phyloP scores from a whole-genome alignment of 2,888 invertebrate genomes.

The Tuta absoluta region DNA sequence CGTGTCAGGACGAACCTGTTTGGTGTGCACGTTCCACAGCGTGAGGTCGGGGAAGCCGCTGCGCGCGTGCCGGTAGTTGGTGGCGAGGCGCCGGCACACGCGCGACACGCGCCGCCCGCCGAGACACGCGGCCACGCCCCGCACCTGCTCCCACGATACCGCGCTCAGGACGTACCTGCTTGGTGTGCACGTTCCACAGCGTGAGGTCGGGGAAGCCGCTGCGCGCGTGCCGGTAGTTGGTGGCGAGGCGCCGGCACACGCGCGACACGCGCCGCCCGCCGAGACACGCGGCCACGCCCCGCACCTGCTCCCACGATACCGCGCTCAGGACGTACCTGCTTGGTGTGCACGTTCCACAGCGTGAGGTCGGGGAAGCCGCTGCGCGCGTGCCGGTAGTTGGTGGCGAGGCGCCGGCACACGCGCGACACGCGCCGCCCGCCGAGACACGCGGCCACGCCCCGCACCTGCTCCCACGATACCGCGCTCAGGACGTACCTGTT shows the following conservation, averaged over 20 bases:
- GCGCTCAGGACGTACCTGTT: constrained; percentile 81
- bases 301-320: constrained; percentile 48
- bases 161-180: too few species aligned
- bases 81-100: constrained; percentile 82
- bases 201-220: constrained; percentile 93
- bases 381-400: constrained; percentile 81
- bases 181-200: constrained; percentile 88
- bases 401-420: constrained; percentile 82
- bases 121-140: constrained; percentile 77
- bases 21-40: constrained; percentile 84
- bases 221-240: constrained; percentile 81
- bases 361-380: constrained; percentile 93
- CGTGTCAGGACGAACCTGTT: constrained; percentile 80
- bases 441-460: constrained; percentile 77
- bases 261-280: constrained; percentile 74
- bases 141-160: constrained; percentile 48
- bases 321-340: too few species aligned
- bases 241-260: constrained; percentile 82
- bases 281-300: constrained; percentile 77
- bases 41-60: constrained; percentile 93
- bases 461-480: constrained; percentile 48
- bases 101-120: constrained; percentile 74
- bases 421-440: constrained; percentile 74
- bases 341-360: constrained; percentile 88
- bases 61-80: constrained; percentile 81